Percentiles rank a stretch among this genome's conserved stretches.
Conservation (phyloP, 2,888 invertebrate genomes). For the Odontocerum albicorne region DNA sequence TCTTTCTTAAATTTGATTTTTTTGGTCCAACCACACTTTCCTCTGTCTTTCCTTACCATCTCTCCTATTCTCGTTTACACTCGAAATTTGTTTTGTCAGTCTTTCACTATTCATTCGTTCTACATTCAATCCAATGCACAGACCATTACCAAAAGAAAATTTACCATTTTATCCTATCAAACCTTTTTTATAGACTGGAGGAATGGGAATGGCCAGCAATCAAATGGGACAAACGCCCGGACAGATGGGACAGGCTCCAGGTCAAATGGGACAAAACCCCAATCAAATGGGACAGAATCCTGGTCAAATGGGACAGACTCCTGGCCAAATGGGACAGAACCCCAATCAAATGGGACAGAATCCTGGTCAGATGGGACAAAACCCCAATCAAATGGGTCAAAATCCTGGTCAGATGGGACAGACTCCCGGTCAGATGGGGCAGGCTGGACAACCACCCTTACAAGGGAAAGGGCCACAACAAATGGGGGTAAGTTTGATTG, state of each 20-base stretch:
- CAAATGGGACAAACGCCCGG: conserved; percentile 35
- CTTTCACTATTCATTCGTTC: no score
- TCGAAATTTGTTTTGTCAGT: no score
- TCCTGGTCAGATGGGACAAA: conserved; percentile 41
- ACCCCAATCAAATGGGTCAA: conserved; percentile 43
- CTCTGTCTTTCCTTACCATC: no score
- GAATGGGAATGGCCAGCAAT: conserved; percentile 41
- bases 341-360: conserved; percentile 29
- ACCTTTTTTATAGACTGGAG: no score
- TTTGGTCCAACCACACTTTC: no score
- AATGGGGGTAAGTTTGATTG: conserved; percentile 37
- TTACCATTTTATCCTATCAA: no score
- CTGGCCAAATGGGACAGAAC: conserved; percentile 41
- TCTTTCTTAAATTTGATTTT: no score
- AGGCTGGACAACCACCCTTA: conserved; percentile 23
- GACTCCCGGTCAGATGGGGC: conserved; percentile 38
- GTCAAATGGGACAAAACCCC: conserved; percentile 39
- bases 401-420: conserved; percentile 25
- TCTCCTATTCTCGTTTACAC: no score
- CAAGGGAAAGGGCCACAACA: conserved; percentile 34
- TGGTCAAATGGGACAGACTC: conserved; percentile 39
- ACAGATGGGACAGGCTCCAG: conserved; percentile 44
- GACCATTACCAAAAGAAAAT: no score
- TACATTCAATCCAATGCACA: no score
- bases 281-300: conserved; percentile 29